Conservation (phyloP, 2,888 invertebrate species). For the Drosophila acutilabella region DNA sequence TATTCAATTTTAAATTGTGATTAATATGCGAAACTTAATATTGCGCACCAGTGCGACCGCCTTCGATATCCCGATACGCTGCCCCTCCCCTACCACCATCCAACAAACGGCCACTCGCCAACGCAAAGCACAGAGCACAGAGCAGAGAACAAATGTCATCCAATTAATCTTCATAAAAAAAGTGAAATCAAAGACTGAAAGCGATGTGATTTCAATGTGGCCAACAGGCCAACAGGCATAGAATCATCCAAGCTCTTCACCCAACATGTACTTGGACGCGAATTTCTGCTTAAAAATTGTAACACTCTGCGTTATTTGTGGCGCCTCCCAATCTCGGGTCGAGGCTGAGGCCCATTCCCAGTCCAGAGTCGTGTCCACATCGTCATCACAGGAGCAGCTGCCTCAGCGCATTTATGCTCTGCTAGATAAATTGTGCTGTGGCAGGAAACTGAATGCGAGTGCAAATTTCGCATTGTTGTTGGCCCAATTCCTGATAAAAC, state of each 20-base stretch:
- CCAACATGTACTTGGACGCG: conserved; percentile 68
- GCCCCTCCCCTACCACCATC: conserved; percentile 3
- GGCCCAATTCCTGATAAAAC: conserved; percentile 80
- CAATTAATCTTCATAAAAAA: conserved; percentile 79
- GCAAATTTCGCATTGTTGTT: conserved; percentile 72
- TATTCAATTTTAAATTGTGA: conserved; percentile 74
- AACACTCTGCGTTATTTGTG: conserved; percentile 44
- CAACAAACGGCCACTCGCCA: conserved; percentile 19
- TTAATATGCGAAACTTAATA: conserved; percentile 73
- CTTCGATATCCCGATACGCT: conserved; percentile 42
- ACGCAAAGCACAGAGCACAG: conserved; percentile 36
- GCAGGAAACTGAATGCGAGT: conserved; percentile 65
- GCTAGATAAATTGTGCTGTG: conserved; percentile 62
- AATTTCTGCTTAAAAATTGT: conserved; percentile 53
- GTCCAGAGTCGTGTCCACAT: conserved; percentile 3
- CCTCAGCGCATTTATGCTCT: conserved; percentile 63
- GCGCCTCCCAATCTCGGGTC: conserved; percentile 14
- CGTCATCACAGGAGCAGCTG: conserved; percentile 40
- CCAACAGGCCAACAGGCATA: conserved; percentile 36
- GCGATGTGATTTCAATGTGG: conserved; percentile 66
- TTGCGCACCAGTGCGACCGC: conserved; percentile 48
- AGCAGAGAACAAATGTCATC: conserved; percentile 64
- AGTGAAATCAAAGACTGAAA: conserved; percentile 69
- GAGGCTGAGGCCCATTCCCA: conserved; percentile 14
- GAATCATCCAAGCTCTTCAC: conserved; percentile 47